Evolutionary conservation across 2,888 invertebrate genomes (phyloP), one percentile per base, ranked within the genome.

Genomic region (Junonia oenone): DNA sequence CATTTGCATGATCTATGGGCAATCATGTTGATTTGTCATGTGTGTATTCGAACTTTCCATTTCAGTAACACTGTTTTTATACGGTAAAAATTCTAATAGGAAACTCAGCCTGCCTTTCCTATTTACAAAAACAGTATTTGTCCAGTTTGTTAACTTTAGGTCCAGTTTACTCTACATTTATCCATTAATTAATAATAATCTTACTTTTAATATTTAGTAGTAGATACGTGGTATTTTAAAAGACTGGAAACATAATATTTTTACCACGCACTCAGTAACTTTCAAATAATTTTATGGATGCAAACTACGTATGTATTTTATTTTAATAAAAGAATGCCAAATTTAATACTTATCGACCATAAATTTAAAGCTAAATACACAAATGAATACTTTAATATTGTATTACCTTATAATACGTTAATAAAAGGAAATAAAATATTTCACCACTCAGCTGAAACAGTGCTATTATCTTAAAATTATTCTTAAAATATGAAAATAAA

Each of bases 21-120:
- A 68, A 72, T 72, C 68, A 71, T 63, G 60, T 66, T 63, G 62
- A 69, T 72, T 72, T 68, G 65, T 67, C 63, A 65, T 67, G 62
- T 70, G 64, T 63, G 65, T 62, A 67, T 68, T 69, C 56, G 67
- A 62, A 75, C 75, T 79, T 77, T 78, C 75, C 72, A 65, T 73
- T 71, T 72, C 68, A 66, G 59, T 59, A 47, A 50, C 54, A 43
- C 51, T 54, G 17, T 13, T 48, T 49, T 45, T 52, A 52, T 53
- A 22, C n/a, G 15, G 15, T 15, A 37, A 15, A n/a, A 14, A n/a
- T 2, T 37, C 6, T n/a, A 43, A 26, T 17, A 38, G 11, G 9
- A 17, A 14, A 38, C 13, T n/a, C n/a, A 35, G 15, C 3, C 9
- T 38, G 2, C 19, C 8, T 8, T 19, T 47, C 8, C 6, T n/a